phyloP scores from a whole-genome alignment of 2,888 invertebrate genomes.

The Apamea crenata region DNA sequence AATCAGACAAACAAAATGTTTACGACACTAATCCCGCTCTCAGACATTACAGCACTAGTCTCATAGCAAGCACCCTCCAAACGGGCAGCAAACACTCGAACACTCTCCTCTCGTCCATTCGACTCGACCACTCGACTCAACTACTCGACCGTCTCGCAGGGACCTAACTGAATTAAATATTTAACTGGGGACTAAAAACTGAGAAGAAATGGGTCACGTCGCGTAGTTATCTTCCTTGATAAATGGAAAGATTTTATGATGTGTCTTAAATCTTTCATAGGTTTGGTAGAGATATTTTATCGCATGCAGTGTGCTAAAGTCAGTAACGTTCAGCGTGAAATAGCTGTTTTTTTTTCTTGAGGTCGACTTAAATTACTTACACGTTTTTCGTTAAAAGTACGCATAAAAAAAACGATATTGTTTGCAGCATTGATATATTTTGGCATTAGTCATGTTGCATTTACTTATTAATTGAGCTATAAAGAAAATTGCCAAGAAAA shows the following conservation, averaged over 20 bases:
- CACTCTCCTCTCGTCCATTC: slow-evolving; percentile 24
- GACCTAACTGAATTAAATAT: slow-evolving; percentile 55
- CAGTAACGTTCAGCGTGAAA: not conserved
- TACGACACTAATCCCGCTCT: slow-evolving; percentile 16
- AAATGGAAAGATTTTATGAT: slow-evolving; percentile 4
- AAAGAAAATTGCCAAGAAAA: not conserved
- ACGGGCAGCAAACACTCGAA: slow-evolving; percentile 47
- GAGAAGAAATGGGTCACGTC: slow-evolving; percentile 34
- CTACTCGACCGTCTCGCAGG: slow-evolving; percentile 33
- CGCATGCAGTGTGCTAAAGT: no score
- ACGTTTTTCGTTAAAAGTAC: not conserved
- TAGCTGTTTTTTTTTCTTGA: not conserved
- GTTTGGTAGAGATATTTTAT: not conserved
- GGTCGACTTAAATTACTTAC: not conserved
- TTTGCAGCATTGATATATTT: not conserved
- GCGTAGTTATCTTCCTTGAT: slow-evolving; percentile 4
- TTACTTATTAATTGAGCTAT: not conserved
- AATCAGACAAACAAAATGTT: slow-evolving; percentile 5
- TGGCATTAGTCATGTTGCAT: not conserved
- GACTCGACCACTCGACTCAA: slow-evolving; percentile 31
- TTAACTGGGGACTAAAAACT: slow-evolving; percentile 46
- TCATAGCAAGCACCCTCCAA: slow-evolving; percentile 29
- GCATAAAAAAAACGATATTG: not conserved
- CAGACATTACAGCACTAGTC: slow-evolving; percentile 36
- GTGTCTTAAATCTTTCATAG: not conserved